Percentiles rank a stretch among this genome's conserved stretches.
Evolutionary conservation across 2,113 vertebrate species (phyloP).

Genomic region (Telmatochromis brichardi): DNA sequence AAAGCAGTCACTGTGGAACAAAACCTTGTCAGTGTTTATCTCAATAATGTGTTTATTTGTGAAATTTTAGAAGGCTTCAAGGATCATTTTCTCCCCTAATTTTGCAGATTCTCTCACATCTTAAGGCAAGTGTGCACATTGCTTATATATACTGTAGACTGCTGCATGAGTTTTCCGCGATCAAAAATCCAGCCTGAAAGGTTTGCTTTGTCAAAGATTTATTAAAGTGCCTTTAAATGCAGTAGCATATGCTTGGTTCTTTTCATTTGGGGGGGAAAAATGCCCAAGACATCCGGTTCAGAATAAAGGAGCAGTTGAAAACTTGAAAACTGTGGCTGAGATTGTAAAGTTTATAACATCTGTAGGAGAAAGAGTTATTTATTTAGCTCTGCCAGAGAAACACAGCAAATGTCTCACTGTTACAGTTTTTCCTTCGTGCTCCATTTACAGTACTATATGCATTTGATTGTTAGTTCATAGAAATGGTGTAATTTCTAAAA

Average conservation of each 20-base stretch:
- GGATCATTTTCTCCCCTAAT: neutral
- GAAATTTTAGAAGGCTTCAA: neutral
- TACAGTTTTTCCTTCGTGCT: slow-evolving; percentile 2
- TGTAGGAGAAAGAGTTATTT: slow-evolving; percentile 5
- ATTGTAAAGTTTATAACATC: slow-evolving; percentile 36
- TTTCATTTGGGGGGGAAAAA: neutral
- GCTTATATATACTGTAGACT: neutral
- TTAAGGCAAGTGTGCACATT: neutral
- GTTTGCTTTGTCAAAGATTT: slow-evolving; percentile 32
- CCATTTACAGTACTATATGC: neutral
- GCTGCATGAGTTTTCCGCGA: neutral
- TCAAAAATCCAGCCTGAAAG: slow-evolving; percentile 27
- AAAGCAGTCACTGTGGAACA: neutral
- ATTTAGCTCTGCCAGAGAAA: slow-evolving; percentile 17
- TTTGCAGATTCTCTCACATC: neutral
- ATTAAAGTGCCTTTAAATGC: slow-evolving; percentile 34
- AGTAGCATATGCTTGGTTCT: slow-evolving; percentile 24
- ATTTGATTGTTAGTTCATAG: neutral
- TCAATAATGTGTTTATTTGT: neutral
- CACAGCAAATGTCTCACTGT: slow-evolving; percentile 20
- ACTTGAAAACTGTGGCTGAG: neutral
- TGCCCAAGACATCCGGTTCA: neutral
- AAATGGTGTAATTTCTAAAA: neutral
- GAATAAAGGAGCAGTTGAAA: slow-evolving; percentile 25
- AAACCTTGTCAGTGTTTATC: neutral